Conservation (phyloP, 2,113 vertebrate species). For the Entelurus aequoreus region DNA sequence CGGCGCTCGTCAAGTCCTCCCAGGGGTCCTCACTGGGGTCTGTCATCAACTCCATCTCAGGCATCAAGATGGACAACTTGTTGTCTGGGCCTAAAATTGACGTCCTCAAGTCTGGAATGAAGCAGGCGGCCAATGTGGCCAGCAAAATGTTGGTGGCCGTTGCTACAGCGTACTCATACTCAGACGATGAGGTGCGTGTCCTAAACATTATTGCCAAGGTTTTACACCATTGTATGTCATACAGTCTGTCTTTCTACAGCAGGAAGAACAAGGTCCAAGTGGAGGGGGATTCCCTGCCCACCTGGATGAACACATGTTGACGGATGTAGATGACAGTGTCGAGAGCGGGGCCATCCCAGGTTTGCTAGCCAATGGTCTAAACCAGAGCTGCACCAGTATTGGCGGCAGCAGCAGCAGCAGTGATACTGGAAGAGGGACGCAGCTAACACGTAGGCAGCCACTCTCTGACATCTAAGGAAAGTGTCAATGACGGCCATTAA, state of each 20-base stretch:
- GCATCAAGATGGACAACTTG: constrained; percentile 87
- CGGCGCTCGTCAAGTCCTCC: constrained; percentile 80
- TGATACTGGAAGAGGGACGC: constrained; percentile 75
- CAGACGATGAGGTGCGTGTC: constrained; percentile 85
- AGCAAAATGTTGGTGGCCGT: constrained; percentile 93
- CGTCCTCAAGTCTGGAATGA: constrained; percentile 90
- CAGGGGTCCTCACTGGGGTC: constrained; percentile 86
- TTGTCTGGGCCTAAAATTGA: constrained; percentile 93
- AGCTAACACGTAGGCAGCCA: constrained; percentile 48
- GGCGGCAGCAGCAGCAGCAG: constrained; percentile 89
- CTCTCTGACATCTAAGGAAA: background rate
- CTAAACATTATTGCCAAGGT: rapidly evolving
- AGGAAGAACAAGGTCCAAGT: constrained; percentile 77
- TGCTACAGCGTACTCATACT: constrained; percentile 84
- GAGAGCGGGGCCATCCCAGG: constrained; percentile 66
- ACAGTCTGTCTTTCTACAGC: constrained; percentile 4
- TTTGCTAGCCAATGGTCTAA: constrained; percentile 79
- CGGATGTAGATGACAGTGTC: constrained; percentile 59
- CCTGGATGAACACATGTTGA: constrained; percentile 79
- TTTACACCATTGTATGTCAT: background rate
- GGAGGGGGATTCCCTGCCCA: constrained; percentile 79
- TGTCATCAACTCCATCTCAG: constrained; percentile 87
- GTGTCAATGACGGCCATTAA: no score
- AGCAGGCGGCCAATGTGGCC: constrained; percentile 91
- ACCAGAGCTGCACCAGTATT: constrained; percentile 87